Evolutionary conservation across 37 sponge, comb jelly and placozoan genomes (phyloP).

Genomic region (Bolinopsis microptera): DNA sequence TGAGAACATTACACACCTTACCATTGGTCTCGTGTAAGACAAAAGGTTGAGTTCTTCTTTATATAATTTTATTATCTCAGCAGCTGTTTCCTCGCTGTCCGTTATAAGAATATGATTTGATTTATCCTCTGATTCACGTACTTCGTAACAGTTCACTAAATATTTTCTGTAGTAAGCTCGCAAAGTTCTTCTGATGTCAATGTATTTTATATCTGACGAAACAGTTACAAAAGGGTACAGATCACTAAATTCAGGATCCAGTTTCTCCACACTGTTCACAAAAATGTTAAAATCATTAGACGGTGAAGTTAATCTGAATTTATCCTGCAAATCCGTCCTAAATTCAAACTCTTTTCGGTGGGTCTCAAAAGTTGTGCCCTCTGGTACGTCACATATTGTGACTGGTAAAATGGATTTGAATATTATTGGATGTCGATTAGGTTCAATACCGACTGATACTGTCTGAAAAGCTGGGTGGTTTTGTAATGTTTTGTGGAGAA

Average conservation of each 20-base stretch:
- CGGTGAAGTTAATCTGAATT: background rate
- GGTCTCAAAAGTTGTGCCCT: conserved; percentile 4
- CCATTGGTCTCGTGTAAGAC: background rate
- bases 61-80: background rate
- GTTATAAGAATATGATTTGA: background rate
- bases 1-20: conserved; percentile 11
- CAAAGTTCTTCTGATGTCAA: conserved; percentile 33
- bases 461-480: conserved; percentile 64
- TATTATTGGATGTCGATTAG: conserved; percentile 21
- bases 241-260: background rate
- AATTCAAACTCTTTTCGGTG: background rate
- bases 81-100: background rate
- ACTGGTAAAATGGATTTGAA: background rate
- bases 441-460: conserved; percentile 52
- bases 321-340: background rate
- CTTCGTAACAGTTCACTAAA: conserved; percentile 58
- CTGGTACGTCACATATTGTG: background rate
- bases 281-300: conserved; percentile 19
- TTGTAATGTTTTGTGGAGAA: conserved; percentile 4
- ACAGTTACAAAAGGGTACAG: background rate
- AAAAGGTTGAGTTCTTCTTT: conserved; percentile 11
- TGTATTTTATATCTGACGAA: background rate
- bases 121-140: background rate
- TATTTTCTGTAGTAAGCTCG: conserved; percentile 19
- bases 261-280: background rate